Conservation (phyloP, 2,113 vertebrate species). For the Maccullochella peelii region DNA sequence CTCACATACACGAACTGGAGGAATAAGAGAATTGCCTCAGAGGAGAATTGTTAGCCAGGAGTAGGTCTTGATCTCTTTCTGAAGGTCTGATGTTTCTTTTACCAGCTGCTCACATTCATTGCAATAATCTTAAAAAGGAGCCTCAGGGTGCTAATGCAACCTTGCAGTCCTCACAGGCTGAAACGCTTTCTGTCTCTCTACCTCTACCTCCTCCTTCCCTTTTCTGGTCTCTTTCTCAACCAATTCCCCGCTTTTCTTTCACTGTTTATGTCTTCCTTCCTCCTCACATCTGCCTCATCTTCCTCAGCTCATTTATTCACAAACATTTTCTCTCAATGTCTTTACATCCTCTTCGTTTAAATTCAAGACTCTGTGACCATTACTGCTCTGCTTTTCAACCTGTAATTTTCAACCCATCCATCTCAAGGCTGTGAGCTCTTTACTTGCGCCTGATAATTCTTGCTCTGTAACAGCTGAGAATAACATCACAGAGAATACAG, state of each 20-base stretch:
- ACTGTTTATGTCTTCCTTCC: background rate
- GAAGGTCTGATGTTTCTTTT: slow-evolving; percentile 62
- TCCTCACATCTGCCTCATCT: background rate
- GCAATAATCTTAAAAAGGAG: slow-evolving; percentile 35
- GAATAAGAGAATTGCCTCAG: slow-evolving; percentile 46
- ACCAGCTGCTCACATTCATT: slow-evolving; percentile 44
- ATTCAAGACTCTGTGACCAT: background rate
- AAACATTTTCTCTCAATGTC: slow-evolving; percentile 26
- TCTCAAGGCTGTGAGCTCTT: slow-evolving; percentile 22
- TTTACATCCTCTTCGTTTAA: slow-evolving; percentile 2
- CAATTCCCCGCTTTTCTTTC: background rate
- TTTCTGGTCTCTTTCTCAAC: background rate
- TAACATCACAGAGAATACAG: background rate
- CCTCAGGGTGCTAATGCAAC: slow-evolving; percentile 20
- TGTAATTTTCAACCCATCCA: slow-evolving; percentile 14
- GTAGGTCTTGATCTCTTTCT: slow-evolving; percentile 56
- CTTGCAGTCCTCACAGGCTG: slow-evolving; percentile 23
- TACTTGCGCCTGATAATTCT: slow-evolving; percentile 12
- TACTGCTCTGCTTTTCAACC: slow-evolving; percentile 21
- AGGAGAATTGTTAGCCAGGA: slow-evolving; percentile 54
- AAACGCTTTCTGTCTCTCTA: background rate
- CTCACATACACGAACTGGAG: slow-evolving; percentile 54
- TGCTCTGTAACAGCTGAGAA: slow-evolving; percentile 6
- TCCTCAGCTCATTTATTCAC: slow-evolving; percentile 27
- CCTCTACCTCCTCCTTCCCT: background rate